Evolutionary conservation across 2,797 vertebrate species (phyloP).

Genomic region (Macroramphosus scolopax): DNA sequence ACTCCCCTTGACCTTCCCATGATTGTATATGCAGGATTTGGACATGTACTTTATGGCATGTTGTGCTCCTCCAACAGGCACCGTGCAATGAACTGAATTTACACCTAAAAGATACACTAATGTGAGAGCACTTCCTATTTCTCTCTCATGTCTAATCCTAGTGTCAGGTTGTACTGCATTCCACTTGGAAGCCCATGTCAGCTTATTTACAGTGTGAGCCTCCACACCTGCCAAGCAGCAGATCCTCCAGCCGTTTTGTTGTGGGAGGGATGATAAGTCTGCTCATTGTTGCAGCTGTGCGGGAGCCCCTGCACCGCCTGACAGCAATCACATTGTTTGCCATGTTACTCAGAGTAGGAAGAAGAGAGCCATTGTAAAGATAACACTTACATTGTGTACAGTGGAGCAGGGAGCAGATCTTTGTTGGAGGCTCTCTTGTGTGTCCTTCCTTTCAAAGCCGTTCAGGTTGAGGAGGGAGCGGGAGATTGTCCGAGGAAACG

Average conservation of each 20-base stretch:
- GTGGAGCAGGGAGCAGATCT: constrained; percentile 8
- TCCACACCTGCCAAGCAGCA: constrained; percentile 41
- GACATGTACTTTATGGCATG: no score
- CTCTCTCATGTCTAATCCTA: constrained; percentile 13
- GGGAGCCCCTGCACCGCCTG: constrained; percentile 21
- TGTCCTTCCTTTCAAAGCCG: constrained; percentile 11
- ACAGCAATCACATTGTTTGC: constrained; percentile 35
- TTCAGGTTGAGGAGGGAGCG: not conserved
- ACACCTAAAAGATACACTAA: no score
- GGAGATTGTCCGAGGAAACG: not conserved
- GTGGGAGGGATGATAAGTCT: constrained; percentile 31
- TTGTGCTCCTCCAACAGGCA: no score
- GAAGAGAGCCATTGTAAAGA: constrained; percentile 41
- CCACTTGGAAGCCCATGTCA: constrained; percentile 16
- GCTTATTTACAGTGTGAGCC: constrained; percentile 35
- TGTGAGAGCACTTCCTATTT: no score
- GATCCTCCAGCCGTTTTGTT: constrained; percentile 8
- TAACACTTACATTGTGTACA: constrained; percentile 27
- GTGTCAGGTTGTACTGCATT: constrained; percentile 38
- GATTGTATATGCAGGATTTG: no score
- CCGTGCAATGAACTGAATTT: no score
- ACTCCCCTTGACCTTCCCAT: no score
- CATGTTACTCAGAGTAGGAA: constrained; percentile 23
- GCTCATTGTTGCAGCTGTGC: constrained; percentile 38
- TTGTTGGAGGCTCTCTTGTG: not conserved